Evolutionary conservation across 1,140 invertebrate genomes (phyloP).

Genomic region (Polypedilum pembai): DNA sequence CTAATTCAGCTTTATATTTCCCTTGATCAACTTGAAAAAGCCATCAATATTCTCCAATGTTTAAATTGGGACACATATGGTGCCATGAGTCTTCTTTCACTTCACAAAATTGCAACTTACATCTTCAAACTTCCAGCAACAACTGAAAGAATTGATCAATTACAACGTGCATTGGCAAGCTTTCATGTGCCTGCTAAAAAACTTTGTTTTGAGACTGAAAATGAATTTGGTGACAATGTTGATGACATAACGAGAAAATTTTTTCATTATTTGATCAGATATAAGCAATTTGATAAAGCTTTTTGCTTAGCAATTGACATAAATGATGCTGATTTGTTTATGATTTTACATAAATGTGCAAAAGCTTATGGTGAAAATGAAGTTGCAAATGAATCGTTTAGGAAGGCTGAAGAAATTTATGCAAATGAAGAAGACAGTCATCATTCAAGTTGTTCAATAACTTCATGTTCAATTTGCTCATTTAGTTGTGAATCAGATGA

Average conservation of each 20-base stretch:
- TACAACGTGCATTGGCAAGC: conserved; percentile 63
- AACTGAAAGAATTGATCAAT: conserved; percentile 54
- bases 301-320: conserved; percentile 79
- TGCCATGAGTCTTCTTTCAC: conserved; percentile 54
- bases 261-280: conserved; percentile 72
- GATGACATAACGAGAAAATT: conserved; percentile 65
- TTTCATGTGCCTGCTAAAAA: conserved; percentile 58
- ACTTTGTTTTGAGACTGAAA: conserved; percentile 57
- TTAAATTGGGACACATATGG: conserved; percentile 68
- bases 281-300: conserved; percentile 74
- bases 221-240: conserved; percentile 65
- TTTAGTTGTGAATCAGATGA: not conserved
- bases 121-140: conserved; percentile 58
- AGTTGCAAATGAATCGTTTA: conserved; percentile 65
- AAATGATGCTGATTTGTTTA: conserved; percentile 69
- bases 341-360: conserved; percentile 77
- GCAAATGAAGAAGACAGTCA: conserved; percentile 47
- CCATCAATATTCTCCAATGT: conserved; percentile 57
- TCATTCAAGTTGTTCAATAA: conserved; percentile 48
- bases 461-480: not conserved
- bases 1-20: conserved; percentile 60
- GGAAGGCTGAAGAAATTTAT: conserved; percentile 61
- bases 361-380: conserved; percentile 56
- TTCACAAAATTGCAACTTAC: conserved; percentile 65
- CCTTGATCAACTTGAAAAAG: conserved; percentile 56